phyloP scores from a whole-genome alignment of 2,888 invertebrate genomes.

The Morpho deidamia region DNA sequence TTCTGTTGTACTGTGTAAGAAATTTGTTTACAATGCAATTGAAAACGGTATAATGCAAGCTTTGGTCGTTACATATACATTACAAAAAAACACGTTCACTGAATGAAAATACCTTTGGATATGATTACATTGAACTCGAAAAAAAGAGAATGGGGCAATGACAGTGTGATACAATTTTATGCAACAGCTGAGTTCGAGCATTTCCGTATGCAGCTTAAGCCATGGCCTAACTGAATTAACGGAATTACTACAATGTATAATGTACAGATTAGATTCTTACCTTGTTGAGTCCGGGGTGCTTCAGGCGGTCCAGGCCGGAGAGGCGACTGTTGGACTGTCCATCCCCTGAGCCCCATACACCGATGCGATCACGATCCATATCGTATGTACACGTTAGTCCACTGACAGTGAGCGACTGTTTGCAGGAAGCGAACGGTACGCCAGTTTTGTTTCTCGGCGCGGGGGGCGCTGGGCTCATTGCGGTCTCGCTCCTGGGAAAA shows the following conservation, averaged over 20 bases:
- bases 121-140: no score
- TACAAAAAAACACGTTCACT: slow-evolving; percentile 34
- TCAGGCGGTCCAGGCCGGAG: slow-evolving; percentile 82
- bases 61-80: slow-evolving; percentile 14
- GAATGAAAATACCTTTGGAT: background rate
- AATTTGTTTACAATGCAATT: background rate
- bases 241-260: background rate
- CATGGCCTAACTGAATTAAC: slow-evolving; percentile 14
- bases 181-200: slow-evolving; percentile 16
- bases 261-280: slow-evolving; percentile 45
- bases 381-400: slow-evolving; percentile 50
- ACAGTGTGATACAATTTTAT: slow-evolving; percentile 29
- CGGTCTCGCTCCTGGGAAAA: slow-evolving; percentile 73
- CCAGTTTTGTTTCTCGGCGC: slow-evolving; percentile 59
- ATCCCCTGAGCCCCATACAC: slow-evolving; percentile 80
- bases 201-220: slow-evolving; percentile 6
- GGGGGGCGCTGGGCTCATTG: slow-evolving; percentile 69
- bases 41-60: background rate
- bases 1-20: background rate
- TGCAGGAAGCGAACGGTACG: slow-evolving; percentile 38
- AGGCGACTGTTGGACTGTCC: slow-evolving; percentile 73
- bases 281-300: slow-evolving; percentile 84
- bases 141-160: slow-evolving; percentile 26
- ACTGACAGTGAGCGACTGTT: slow-evolving; percentile 52
- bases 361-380: slow-evolving; percentile 82